Evolutionary conservation across 1,140 invertebrate species (phyloP).

Genomic region (Zophobas atratus): DNA sequence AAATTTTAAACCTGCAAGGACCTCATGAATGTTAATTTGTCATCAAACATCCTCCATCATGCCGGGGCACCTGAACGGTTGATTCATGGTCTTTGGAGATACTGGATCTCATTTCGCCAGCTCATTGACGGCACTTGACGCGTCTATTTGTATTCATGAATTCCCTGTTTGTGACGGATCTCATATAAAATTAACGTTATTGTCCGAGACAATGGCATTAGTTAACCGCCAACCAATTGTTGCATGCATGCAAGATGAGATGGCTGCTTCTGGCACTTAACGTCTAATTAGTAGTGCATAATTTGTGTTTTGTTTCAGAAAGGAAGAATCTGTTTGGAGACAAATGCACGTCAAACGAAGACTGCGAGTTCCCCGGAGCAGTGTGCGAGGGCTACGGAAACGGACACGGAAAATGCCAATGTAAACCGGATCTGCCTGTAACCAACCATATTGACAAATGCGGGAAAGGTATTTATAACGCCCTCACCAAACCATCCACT

Average conservation of each 20-base stretch:
- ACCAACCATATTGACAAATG: constrained; percentile 90
- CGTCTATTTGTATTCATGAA: constrained; percentile 44
- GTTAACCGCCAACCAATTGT: constrained; percentile 6
- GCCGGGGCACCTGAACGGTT: constrained; percentile 12
- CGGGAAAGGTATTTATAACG: constrained; percentile 76
- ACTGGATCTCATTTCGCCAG: constrained; percentile 13
- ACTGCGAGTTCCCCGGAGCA: constrained; percentile 82
- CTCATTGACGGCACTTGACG: constrained; percentile 32
- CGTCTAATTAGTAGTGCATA: background rate
- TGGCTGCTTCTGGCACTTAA: background rate
- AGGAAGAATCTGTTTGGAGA: constrained; percentile 80
- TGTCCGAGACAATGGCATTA: constrained; percentile 25
- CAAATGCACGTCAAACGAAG: constrained; percentile 76
- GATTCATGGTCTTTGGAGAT: constrained; percentile 41
- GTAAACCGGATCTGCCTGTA: constrained; percentile 78
- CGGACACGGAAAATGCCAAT: constrained; percentile 75
- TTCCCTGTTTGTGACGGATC: constrained; percentile 36
- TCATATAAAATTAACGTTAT: constrained; percentile 37
- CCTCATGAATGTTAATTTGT: constrained; percentile 38
- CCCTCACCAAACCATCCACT: no score
- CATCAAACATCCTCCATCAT: background rate
- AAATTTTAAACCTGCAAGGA: background rate
- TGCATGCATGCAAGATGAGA: background rate
- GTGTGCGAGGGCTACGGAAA: constrained; percentile 77
- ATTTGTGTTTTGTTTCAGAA: constrained; percentile 55